Evolutionary conservation across 2,888 invertebrate species (phyloP).

Genomic region (Drosophila prolongata): DNA sequence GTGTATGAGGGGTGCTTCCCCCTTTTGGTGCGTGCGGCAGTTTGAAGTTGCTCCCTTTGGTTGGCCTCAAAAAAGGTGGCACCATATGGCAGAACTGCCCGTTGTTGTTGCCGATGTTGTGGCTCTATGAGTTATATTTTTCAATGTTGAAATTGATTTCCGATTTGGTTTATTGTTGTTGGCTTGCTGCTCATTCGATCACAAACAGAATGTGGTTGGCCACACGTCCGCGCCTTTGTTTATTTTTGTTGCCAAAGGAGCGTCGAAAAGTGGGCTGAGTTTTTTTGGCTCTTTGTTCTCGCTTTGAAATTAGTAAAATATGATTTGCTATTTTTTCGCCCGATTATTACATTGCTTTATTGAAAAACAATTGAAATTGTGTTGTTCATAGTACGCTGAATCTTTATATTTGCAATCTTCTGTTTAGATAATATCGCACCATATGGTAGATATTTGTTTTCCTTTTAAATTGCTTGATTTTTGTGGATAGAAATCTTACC

Average conservation of each 20-base stretch:
- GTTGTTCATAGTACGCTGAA: conserved; percentile 7
- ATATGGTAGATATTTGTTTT: conserved; percentile 12
- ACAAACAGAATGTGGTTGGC: conserved; percentile 58
- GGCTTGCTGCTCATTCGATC: conserved; percentile 51
- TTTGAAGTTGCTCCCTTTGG: conserved; percentile 44
- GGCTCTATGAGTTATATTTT: conserved; percentile 63
- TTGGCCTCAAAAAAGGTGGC: conserved; percentile 62
- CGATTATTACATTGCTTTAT: conserved; percentile 3
- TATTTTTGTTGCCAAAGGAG: conserved; percentile 34
- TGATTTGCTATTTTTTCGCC: conserved; percentile 55
- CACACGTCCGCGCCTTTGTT: conserved; percentile 59
- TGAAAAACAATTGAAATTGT: neutral
- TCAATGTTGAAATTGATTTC: conserved; percentile 73
- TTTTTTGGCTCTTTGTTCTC: conserved; percentile 5
- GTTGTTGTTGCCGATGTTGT: conserved; percentile 17
- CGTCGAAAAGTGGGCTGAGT: neutral
- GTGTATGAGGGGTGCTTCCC: conserved; percentile 2
- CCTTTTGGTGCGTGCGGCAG: conserved; percentile 57
- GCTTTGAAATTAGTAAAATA: conserved; percentile 64
- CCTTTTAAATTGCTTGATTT: neutral
- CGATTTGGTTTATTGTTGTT: conserved; percentile 54
- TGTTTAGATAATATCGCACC: conserved; percentile 29
- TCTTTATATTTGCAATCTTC: neutral
- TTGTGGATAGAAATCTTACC: neutral
- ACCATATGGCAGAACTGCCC: conserved; percentile 68